Conservation (phyloP, 2,888 invertebrate genomes). For the Stictocephala bisonia region DNA sequence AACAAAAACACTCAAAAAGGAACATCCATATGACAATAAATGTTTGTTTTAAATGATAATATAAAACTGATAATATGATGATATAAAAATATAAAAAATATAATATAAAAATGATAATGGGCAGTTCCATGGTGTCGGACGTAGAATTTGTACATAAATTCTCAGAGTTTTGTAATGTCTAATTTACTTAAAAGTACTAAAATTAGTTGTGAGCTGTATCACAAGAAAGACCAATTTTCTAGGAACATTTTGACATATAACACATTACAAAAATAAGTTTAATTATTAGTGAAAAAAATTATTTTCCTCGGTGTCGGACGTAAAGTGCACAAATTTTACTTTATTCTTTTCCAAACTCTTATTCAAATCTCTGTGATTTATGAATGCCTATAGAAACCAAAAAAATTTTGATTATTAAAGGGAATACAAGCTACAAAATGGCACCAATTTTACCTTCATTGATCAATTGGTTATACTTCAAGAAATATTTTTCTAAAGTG, state of each 20-base stretch:
- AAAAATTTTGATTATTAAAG: constrained; percentile 11
- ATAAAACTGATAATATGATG: too few species aligned
- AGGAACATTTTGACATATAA: neutral
- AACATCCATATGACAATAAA: too few species aligned
- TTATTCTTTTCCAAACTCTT: constrained; percentile 8
- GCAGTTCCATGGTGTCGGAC: constrained; percentile 27
- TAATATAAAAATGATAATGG: too few species aligned
- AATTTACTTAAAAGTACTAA: neutral
- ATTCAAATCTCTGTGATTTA: constrained; percentile 23
- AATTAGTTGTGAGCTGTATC: neutral
- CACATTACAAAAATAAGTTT: neutral
- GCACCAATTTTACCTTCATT: constrained; percentile 8
- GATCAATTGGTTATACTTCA: neutral
- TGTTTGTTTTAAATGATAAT: too few species aligned
- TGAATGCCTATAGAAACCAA: neutral
- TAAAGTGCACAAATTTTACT: too few species aligned
- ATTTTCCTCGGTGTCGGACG: constrained; percentile 30
- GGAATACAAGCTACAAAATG: constrained; percentile 2
- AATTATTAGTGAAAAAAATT: constrained; percentile 13
- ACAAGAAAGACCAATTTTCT: neutral
- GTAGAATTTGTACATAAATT: neutral
- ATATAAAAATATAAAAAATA: too few species aligned
- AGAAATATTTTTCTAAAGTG: neutral
- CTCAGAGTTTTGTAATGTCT: neutral
- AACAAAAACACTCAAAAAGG: too few species aligned